phyloP scores from a whole-genome alignment of 2,888 invertebrate species.

The Trissolcus brochymenae region DNA sequence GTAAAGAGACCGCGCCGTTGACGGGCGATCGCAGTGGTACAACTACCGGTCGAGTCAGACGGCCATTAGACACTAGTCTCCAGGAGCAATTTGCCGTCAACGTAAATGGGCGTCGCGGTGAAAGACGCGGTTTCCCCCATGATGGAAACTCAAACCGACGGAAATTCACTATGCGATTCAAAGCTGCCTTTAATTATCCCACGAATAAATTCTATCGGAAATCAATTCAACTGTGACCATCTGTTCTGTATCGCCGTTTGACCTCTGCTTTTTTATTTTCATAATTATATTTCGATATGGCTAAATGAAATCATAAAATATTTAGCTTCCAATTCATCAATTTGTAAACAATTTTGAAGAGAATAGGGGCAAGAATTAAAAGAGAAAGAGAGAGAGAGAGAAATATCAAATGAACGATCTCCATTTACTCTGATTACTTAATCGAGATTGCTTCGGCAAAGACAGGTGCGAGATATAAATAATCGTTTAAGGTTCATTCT shows the following conservation, averaged over 20 bases:
- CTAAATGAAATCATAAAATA: background rate
- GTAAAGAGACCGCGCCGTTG: constrained; percentile 49
- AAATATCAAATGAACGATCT: too few relatives aligned
- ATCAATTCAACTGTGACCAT: constrained; percentile 22
- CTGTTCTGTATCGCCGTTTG: background rate
- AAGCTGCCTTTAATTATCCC: constrained; percentile 47
- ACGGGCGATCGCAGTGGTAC: constrained; percentile 56
- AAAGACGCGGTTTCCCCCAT: constrained; percentile 52
- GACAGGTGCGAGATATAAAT: background rate
- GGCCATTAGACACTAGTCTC: constrained; percentile 52
- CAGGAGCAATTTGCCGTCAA: constrained; percentile 55
- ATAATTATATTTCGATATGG: background rate
- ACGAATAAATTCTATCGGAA: constrained; percentile 37
- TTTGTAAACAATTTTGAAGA: background rate
- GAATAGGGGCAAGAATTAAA: background rate
- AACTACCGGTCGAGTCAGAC: constrained; percentile 57
- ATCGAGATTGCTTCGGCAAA: background rate
- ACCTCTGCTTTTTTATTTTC: background rate
- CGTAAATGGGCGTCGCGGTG: constrained; percentile 53
- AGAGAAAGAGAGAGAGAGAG: background rate
- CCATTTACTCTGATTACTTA: background rate
- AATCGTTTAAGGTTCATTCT: constrained; percentile 6
- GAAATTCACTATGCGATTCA: constrained; percentile 48
- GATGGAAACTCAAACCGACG: constrained; percentile 49
- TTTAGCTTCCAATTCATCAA: too few relatives aligned